These are phyloP conservation scores for Penelope pileata DNA, from an alignment of 2,113 vertebrate species.

Conservation along the genomic window DNA sequence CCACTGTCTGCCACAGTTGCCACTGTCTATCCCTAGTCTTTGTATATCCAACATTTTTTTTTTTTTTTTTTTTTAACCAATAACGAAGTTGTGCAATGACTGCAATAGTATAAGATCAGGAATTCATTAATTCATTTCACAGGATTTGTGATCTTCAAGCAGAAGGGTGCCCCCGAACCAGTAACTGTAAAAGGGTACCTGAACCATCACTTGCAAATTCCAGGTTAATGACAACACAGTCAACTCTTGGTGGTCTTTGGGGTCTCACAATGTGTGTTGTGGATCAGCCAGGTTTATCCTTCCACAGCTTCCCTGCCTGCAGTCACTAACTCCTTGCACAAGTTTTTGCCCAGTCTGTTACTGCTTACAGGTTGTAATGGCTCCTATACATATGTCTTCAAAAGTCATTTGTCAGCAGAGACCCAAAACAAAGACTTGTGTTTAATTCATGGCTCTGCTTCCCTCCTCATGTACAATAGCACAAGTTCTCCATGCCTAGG, in stretches of 20 bases:
- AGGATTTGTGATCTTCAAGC: background rate
- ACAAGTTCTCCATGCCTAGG: fast-evolving
- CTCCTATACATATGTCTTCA: fast-evolving
- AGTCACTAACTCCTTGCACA: background rate
- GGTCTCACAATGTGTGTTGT: background rate
- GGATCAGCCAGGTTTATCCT: background rate
- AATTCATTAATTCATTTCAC: background rate
- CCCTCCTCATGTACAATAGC: background rate
- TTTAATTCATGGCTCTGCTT: background rate
- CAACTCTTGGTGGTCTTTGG: background rate
- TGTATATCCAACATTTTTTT: background rate
- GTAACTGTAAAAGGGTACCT: background rate
- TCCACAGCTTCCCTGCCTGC: background rate
- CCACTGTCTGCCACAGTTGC: background rate
- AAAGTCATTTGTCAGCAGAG: background rate
- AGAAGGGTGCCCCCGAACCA: background rate
- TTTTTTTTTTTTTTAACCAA: fast-evolving
- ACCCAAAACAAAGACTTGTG: background rate
- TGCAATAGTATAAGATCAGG: background rate
- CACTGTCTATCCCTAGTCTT: background rate
- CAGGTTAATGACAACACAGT: background rate
- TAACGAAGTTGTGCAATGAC: background rate
- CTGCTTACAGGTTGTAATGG: background rate
- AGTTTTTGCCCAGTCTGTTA: background rate
- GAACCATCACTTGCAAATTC: background rate